Base-by-base conservation (phyloP, 2,113 vertebrate species). In the Ageneiosus marmoratus region DNA sequence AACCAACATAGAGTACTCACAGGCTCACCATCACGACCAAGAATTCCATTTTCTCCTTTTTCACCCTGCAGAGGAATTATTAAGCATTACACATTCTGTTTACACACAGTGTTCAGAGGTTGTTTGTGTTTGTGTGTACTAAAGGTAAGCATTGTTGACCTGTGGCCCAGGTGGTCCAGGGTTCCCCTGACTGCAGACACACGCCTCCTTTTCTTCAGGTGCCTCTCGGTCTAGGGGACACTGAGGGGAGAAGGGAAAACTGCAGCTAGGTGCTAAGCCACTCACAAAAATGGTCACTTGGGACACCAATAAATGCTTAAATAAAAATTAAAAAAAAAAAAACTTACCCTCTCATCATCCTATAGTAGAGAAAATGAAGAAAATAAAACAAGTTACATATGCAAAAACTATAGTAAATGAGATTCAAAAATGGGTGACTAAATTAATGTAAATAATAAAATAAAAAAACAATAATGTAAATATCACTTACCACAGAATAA, bases 271-370 rank as follows among this genome's bases (percentile, higher is more conserved):
- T 62, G 5, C 32, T 18, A 1, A 79, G 37, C 29, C n/a, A 48
- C 20, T 20, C 7, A 60, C 58, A 9, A 46, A 70, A 12, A 69
- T 56, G 5, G n/a, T 24, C 51, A 65, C 18, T 0, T 24, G 0
- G 10, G 11, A n/a, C 9, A 32, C 46, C 18, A 44, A 69, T 5
- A 18, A 8, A n/a, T n/a, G n/a, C n/a, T n/a, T n/a, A n/a, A n/a
- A n/a, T n/a, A n/a, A n/a, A n/a, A n/a, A n/a, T n/a, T n/a, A n/a
- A n/a, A 6, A n/a, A 58, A 41, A 9, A n/a, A 73, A 50, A 7
- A 63, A 91, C 94, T 91, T 85, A 95, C 94, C 93, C 94, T 92
- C 41, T 94, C 92, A 87, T 95, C 94, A 84, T 95, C 91, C 94
- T 95, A 89, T 16, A 29, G 13, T 37, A 62, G 85, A 58, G 29